phyloP scores from a whole-genome alignment of 2,888 invertebrate species.

The Disparrhopalites patrizii region DNA sequence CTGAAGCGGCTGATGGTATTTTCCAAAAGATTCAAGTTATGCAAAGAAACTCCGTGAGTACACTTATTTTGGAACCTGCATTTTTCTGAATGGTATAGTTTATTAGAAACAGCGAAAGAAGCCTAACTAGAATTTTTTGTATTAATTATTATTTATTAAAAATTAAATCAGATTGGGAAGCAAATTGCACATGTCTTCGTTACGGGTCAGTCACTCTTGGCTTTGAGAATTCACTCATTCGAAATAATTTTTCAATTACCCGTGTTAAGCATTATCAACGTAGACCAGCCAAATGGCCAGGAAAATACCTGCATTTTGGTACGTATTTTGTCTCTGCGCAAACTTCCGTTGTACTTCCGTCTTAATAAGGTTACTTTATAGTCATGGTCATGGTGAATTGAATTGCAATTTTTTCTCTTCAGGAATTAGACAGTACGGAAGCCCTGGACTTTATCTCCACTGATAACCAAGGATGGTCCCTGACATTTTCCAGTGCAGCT shows the following conservation, averaged over 20 bases:
- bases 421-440: constrained; percentile 24
- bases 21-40: constrained; percentile 12
- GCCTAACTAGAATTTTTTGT: no score
- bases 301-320: constrained; percentile 10
- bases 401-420: not conserved
- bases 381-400: not conserved
- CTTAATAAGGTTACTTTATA: not conserved
- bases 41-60: constrained; percentile 12
- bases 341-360: not conserved
- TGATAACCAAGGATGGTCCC: constrained; percentile 16
- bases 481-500: constrained; percentile 2
- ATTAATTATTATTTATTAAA: not conserved
- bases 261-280: constrained; percentile 8
- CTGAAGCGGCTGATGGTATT: constrained; percentile 7
- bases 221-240: constrained; percentile 7
- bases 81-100: not conserved
- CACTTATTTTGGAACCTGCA: not conserved
- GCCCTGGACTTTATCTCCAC: constrained; percentile 20
- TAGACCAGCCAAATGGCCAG: constrained; percentile 6
- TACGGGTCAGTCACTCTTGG: constrained; percentile 12
- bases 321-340: not conserved
- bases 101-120: not conserved
- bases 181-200: constrained; percentile 19
- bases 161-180: constrained; percentile 10
- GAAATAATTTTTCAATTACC: constrained; percentile 21